A percentile compares a stretch with the other conserved stretches of the same genome.
These are phyloP conservation scores for Cichladusa arquata DNA, from an alignment of 2,113 vertebrate genomes.

Conservation along the genomic window DNA sequence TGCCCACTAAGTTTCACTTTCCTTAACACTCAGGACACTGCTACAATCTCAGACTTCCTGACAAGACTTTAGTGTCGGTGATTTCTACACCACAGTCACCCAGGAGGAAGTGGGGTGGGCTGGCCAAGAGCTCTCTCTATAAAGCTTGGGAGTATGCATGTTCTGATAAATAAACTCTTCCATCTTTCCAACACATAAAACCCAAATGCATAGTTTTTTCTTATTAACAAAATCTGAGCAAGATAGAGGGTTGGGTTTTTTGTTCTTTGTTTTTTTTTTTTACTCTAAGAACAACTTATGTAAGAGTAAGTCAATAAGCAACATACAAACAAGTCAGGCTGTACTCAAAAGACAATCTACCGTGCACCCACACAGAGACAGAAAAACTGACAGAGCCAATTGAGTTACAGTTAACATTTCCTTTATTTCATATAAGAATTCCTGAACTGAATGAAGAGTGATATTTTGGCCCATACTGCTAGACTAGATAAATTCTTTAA, in stretches of 20 bases:
- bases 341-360: conserved; percentile 40
- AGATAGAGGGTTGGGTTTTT: background rate
- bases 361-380: conserved; percentile 64
- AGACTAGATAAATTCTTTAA: conserved; percentile 53
- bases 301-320: background rate
- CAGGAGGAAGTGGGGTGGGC: background rate
- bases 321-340: conserved; percentile 30
- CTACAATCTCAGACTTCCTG: conserved; percentile 6
- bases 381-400: conserved; percentile 71
- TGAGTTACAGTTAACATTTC: conserved; percentile 67
- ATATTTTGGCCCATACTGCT: conserved; percentile 51
- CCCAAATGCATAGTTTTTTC: background rate
- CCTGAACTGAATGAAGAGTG: conserved; percentile 62
- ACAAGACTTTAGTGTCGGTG: background rate
- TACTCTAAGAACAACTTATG: background rate
- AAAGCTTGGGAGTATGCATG: background rate
- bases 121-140: background rate
- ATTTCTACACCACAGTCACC: background rate
- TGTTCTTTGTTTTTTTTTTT: background rate
- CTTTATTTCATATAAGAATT: conserved; percentile 71
- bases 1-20: background rate
- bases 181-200: background rate
- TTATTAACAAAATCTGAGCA: background rate
- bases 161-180: background rate
- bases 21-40: background rate